Evolutionary conservation across 1,140 invertebrate genomes (phyloP), one percentile per base, ranked within the genome.

Genomic region (Episyrphus balteatus): DNA sequence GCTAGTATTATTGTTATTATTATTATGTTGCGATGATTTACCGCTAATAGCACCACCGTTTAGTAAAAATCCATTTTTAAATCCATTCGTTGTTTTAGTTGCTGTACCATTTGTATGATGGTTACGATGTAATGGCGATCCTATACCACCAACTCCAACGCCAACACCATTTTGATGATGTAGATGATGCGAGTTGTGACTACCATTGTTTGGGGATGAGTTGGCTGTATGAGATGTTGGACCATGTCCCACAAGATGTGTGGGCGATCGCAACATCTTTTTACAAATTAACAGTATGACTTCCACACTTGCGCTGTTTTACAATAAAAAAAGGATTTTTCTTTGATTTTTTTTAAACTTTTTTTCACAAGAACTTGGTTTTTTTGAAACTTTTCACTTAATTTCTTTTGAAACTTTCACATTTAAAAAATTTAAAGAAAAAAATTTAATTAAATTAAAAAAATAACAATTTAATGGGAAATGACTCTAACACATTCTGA

Each of bases 261-360:
- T 63, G 46, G 68, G 65, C 44, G 70, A 66, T 47, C 71, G 70
- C 59, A 73, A 59, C 72, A 73, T 72, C 42, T 58, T 56, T 56
- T 48, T 47, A 40, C 47, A 46, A 12, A 46, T 13, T 12, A 46
- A 9, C 13, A 34, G 13, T n/a, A 46, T 12, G 12, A 37, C 44
- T 34, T 37, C 34, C 31, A 46, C 43, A 30, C 21, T 41, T 33
- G 7, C 41, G 21, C 21, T 26, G 21, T 26, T 26, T 26, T 26
- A 8, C 3, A 26, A 5, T 26, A 26, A 26, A 26, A 26, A 5
- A 26, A 26, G 3, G 3, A 26, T 26, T 26, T 26, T 26, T 3
- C 21, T 26, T 26, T 5, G 8, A 26, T 26, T 26, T 26, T 8
- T 26, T 26, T 26, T 26, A 5, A 5, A 3, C 8, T 26, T 26